These are phyloP conservation scores for Myanophis thanlyinensis DNA, from an alignment of 2,113 vertebrate species.

Conservation along the genomic window DNA sequence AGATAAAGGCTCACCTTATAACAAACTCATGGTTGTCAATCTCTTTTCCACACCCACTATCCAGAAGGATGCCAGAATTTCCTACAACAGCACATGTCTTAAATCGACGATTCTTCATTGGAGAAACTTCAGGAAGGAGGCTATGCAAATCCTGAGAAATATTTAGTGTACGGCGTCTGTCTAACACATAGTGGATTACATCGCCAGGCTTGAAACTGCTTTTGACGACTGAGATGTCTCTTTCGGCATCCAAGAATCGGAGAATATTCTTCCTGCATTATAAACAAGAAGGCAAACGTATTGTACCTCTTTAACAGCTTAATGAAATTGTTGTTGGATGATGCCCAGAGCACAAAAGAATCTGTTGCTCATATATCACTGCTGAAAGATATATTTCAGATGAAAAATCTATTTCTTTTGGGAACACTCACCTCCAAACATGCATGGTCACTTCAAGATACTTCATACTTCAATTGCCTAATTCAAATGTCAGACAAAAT, in stretches of 20 bases:
- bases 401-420: neutral
- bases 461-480: neutral
- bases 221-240: conserved; percentile 86
- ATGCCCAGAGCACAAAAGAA: neutral
- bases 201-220: conserved; percentile 87
- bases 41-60: conserved; percentile 83
- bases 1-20: conserved; percentile 76
- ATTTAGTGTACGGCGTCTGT: conserved; percentile 83
- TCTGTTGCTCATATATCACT: neutral
- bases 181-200: conserved; percentile 84
- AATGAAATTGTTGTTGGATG: neutral
- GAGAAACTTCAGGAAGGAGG: conserved; percentile 85
- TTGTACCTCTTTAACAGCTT: neutral
- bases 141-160: conserved; percentile 82
- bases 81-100: conserved; percentile 86
- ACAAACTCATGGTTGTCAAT: conserved; percentile 86
- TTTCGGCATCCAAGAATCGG: conserved; percentile 84
- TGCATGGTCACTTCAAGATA: neutral
- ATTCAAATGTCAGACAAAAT: neutral
- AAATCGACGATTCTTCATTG: conserved; percentile 86
- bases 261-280: conserved; percentile 82
- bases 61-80: conserved; percentile 85
- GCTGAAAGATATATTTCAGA: neutral
- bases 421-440: neutral
- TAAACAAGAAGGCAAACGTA: conserved; percentile 16